Conservation (phyloP, 2,113 vertebrate species). For the Thamnophis sirtalis region DNA sequence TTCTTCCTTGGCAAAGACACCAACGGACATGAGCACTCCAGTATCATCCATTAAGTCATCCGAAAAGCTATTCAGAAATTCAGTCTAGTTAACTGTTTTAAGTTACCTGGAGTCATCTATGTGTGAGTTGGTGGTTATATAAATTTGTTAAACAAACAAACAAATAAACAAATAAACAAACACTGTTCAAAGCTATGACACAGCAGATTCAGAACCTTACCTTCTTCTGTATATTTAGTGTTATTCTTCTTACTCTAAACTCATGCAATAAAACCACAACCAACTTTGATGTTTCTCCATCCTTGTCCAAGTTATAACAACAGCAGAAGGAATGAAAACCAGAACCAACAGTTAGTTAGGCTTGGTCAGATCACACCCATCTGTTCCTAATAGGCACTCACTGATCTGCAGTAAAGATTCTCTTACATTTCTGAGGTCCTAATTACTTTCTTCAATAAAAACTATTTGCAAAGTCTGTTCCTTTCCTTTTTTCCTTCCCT, state of each 20-base stretch:
- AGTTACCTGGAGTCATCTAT: background rate
- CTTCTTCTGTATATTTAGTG: background rate
- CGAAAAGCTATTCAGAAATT: background rate
- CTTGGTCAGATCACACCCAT: background rate
- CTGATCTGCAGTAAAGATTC: background rate
- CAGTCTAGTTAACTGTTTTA: background rate
- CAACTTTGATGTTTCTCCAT: background rate
- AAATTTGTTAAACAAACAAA: background rate
- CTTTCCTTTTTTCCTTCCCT: background rate
- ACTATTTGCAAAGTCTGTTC: background rate
- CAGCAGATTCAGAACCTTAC: background rate
- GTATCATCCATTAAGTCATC: background rate
- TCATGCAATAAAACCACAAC: background rate
- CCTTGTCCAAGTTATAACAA: background rate
- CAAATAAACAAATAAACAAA: background rate
- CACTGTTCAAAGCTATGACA: background rate
- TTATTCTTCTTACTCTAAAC: background rate
- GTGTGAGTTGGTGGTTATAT: background rate
- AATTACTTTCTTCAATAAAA: background rate
- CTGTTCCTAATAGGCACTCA: background rate
- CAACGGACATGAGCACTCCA: background rate
- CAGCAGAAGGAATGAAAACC: background rate
- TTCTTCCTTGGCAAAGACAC: background rate
- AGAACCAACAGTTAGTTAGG: background rate
- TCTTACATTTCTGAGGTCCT: background rate